Percentiles rank a stretch among this genome's conserved stretches.
Conservation (phyloP, 2,888 invertebrate species). For the Sepioteuthis lessoniana region DNA sequence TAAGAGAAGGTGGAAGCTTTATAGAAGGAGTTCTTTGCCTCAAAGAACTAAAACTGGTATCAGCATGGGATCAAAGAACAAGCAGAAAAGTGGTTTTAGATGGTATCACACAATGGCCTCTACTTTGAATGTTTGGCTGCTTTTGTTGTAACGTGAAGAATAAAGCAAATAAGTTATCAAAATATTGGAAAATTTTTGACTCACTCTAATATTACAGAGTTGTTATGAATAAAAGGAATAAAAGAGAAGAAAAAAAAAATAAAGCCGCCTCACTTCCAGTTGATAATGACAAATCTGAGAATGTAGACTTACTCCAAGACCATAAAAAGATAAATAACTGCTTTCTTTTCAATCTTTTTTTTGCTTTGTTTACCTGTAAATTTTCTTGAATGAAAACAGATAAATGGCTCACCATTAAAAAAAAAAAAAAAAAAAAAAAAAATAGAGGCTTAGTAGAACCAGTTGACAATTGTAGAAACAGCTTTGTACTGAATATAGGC, state of each 20-base stretch:
- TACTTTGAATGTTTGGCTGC: too few species aligned
- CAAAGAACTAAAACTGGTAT: too few species aligned
- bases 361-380: too few species aligned
- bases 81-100: too few species aligned
- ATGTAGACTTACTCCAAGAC: background rate
- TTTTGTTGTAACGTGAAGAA: too few species aligned
- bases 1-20: too few species aligned
- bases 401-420: background rate
- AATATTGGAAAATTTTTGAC: too few species aligned
- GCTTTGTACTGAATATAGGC: conserved; percentile 38
- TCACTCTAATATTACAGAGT: too few species aligned
- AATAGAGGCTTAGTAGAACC: background rate
- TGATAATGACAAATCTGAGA: background rate
- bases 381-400: background rate
- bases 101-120: too few species aligned
- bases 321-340: background rate
- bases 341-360: background rate
- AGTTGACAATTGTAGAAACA: background rate
- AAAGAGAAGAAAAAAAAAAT: background rate
- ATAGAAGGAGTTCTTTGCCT: too few species aligned
- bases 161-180: too few species aligned
- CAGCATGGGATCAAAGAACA: too few species aligned
- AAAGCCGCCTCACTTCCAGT: background rate
- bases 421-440: background rate
- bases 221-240: background rate